phyloP scores from a whole-genome alignment of 1,140 invertebrate species.

The Drosophila tsacasi region DNA sequence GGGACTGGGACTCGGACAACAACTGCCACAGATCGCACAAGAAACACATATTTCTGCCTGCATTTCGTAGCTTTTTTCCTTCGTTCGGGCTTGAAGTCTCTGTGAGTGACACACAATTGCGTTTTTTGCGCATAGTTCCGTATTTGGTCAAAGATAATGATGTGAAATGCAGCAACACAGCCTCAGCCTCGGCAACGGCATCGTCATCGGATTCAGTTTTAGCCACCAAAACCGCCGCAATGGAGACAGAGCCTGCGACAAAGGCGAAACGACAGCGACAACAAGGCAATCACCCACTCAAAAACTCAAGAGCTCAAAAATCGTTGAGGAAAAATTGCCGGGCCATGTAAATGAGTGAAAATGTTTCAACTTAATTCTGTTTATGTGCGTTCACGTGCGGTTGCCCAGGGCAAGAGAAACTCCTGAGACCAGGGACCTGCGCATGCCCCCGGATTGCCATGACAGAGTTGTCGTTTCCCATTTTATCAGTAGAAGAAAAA shows the following conservation, averaged over 20 bases:
- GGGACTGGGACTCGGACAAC: constrained; percentile 52
- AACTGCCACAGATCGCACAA: constrained; percentile 62
- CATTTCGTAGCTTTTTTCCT: constrained; percentile 46
- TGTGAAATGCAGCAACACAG: constrained; percentile 71
- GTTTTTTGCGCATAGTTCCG: constrained; percentile 79
- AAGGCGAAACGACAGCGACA: constrained; percentile 38
- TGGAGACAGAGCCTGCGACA: constrained; percentile 6
- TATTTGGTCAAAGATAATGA: constrained; percentile 84
- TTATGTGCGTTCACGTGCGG: constrained; percentile 52
- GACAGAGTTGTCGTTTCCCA: constrained; percentile 30
- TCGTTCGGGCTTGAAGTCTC: constrained; percentile 61
- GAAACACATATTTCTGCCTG: constrained; percentile 72
- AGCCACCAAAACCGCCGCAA: constrained; percentile 9
- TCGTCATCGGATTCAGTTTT: constrained; percentile 3
- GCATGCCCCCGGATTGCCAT: constrained; percentile 69
- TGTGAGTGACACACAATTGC: constrained; percentile 81
- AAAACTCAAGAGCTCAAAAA: constrained; percentile 63
- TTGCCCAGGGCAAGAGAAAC: constrained; percentile 43
- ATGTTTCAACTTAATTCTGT: constrained; percentile 71
- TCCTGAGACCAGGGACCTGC: constrained; percentile 15
- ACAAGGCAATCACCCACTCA: constrained; percentile 77
- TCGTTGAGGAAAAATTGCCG: constrained; percentile 66
- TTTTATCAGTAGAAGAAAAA: constrained; percentile 19
- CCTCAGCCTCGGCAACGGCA: constrained; percentile 4
- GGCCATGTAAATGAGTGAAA: constrained; percentile 81